Evolutionary conservation across 2,888 invertebrate species (phyloP).

Genomic region (Enoplolaimus lenunculus): DNA sequence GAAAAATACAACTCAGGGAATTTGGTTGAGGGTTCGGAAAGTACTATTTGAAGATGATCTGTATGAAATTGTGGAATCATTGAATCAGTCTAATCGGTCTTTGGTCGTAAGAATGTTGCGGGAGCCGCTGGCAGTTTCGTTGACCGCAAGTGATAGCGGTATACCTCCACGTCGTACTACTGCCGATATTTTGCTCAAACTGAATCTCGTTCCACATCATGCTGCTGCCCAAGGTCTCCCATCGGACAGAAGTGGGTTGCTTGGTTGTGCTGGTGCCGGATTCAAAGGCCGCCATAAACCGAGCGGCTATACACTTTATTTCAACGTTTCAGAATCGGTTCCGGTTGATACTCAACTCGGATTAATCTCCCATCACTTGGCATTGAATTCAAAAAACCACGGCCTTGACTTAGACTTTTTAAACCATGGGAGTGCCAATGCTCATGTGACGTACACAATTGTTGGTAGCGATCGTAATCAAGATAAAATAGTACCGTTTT

Average conservation of each 20-base stretch:
- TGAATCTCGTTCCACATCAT: no score
- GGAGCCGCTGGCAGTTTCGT: background rate
- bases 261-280: no score
- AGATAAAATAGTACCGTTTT: background rate
- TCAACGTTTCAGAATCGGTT: background rate
- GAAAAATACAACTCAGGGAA: background rate
- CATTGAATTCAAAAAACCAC: background rate
- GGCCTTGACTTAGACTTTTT: background rate
- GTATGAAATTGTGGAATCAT: background rate
- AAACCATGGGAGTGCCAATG: no score
- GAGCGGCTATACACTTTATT: background rate
- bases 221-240: background rate
- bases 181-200: no score
- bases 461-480: background rate
- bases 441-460: constrained; percentile 43
- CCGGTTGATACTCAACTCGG: background rate
- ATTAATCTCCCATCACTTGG: background rate
- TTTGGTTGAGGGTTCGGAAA: no score
- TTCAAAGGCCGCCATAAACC: no score
- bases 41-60: background rate
- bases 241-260: background rate
- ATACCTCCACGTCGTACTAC: background rate
- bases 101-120: background rate
- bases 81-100: background rate
- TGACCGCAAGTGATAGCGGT: background rate